A percentile compares a stretch with the other conserved stretches of the same genome.
Evolutionary conservation across 30 jellyfish, hydroid and myxozoan species (phyloP).

Genomic region (Haliclystus octoradiatus): DNA sequence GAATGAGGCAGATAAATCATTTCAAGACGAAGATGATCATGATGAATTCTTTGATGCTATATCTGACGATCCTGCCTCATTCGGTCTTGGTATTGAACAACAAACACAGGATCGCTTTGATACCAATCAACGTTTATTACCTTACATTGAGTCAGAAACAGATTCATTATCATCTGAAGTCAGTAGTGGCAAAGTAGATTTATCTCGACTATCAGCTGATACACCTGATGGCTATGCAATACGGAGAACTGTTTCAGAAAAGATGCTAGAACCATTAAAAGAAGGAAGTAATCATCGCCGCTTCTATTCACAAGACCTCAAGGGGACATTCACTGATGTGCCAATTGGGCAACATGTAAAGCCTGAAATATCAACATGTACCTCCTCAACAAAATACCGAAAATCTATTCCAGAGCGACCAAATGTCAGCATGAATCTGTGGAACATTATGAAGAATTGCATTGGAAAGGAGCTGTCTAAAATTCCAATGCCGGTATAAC

Average conservation of each 20-base stretch:
- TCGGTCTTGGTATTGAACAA: constrained; percentile 30
- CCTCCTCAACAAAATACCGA: constrained; percentile 26
- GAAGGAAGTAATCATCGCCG: constrained; percentile 68
- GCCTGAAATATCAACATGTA: too few relatives aligned
- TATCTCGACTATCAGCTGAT: not conserved
- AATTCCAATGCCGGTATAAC: constrained; percentile 96
- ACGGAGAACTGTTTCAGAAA: constrained; percentile 70
- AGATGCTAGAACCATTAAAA: constrained; percentile 16
- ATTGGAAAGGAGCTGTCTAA: constrained; percentile 95
- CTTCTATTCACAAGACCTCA: constrained; percentile 67
- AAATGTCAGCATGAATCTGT: constrained; percentile 73
- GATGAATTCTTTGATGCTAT: constrained; percentile 91
- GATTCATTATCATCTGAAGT: not conserved
- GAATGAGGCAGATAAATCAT: not conserved
- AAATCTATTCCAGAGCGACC: constrained; percentile 72
- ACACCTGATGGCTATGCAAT: constrained; percentile 12
- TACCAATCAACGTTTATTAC: not conserved
- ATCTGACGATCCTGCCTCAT: constrained; percentile 91
- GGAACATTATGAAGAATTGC: constrained; percentile 98
- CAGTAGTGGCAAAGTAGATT: not conserved
- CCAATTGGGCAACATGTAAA: too few relatives aligned
- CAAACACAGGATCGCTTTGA: too few relatives aligned
- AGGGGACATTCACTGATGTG: constrained; percentile 18
- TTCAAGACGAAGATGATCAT: constrained; percentile 85
- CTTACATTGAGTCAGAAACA: not conserved